Evolutionary conservation across 30 jellyfish, hydroid and myxozoan species (phyloP), one percentile per base, ranked within the genome.

Genomic region (Pelagia noctiluca): DNA sequence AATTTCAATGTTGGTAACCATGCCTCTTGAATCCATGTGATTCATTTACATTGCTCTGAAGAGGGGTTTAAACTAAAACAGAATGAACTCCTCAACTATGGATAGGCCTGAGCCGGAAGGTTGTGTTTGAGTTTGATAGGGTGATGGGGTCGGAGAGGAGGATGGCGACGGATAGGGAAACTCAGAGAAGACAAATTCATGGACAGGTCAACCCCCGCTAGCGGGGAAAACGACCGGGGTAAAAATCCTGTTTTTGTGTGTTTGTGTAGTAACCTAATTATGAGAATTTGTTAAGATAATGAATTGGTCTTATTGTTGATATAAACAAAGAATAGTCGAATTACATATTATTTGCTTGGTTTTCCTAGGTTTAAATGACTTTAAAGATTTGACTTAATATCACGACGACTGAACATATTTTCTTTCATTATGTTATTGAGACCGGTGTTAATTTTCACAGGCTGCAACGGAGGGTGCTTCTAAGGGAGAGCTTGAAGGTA

Each of bases 401-500:
- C 57, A 42, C 57, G 16, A 16, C 8, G 33, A 36, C 24, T 2
- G 1, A 0, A 46, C 10, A 0, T 8, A 8, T 22, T 29, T 3
- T 1, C n/a, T 70, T 12, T 35, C 70, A 11, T 13, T 36, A 38
- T 26, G 29, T n/a, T 12, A 18, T 70, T 47, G 49, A 21, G 36
- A 66, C 0, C n/a, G 62, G 18, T 23, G 38, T 0, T 0, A 36
- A 37, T 71, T 19, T 33, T 16, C 42, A 0, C 33, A 79, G 89
- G 73, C 82, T n/a, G 50, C 62, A 25, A 35, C 33, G 53, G 73
- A 50, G 42, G 83, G 75, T 34, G 97, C 80, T 5, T 79, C 90
- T 63, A 88, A 88, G 48, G 97, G 93, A 71, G 97, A 88, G 61
- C 78, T 88, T 11, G 97, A 79, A 71, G 97, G 97, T 88, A 48